Evolutionary conservation across 2,888 invertebrate genomes (phyloP).

Genomic region (Julus scanicus): DNA sequence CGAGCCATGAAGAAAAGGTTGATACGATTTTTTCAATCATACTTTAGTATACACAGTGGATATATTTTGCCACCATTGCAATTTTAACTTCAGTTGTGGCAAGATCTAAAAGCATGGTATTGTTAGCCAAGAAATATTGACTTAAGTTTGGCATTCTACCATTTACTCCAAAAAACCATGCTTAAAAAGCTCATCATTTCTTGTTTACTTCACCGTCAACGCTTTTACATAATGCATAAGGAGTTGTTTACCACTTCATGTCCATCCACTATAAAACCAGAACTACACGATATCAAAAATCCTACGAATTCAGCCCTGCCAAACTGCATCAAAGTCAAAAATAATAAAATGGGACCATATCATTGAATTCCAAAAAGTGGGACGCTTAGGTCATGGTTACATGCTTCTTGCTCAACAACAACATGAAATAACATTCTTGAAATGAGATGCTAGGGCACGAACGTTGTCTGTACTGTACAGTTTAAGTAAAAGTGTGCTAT

Average conservation of each 20-base stretch:
- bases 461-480: not conserved
- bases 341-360: not conserved
- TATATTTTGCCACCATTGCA: not conserved
- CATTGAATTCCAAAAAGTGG: not conserved
- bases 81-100: not conserved
- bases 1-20: constrained; percentile 13
- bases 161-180: not conserved
- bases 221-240: not conserved
- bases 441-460: constrained; percentile 12
- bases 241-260: not conserved
- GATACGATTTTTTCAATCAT: not conserved
- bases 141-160: not conserved
- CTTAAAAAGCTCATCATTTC: not conserved
- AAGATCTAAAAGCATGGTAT: not conserved
- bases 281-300: not conserved
- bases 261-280: not conserved
- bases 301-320: not conserved
- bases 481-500: not conserved
- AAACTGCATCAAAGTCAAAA: not conserved
- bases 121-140: not conserved
- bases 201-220: not conserved
- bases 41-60: not conserved
- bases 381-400: not conserved
- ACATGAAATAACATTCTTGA: not conserved
- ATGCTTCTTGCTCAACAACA: not conserved